Evolutionary conservation across 1,140 invertebrate genomes (phyloP), one percentile per base, ranked within the genome.

Genomic region (Dysdera silvatica): DNA sequence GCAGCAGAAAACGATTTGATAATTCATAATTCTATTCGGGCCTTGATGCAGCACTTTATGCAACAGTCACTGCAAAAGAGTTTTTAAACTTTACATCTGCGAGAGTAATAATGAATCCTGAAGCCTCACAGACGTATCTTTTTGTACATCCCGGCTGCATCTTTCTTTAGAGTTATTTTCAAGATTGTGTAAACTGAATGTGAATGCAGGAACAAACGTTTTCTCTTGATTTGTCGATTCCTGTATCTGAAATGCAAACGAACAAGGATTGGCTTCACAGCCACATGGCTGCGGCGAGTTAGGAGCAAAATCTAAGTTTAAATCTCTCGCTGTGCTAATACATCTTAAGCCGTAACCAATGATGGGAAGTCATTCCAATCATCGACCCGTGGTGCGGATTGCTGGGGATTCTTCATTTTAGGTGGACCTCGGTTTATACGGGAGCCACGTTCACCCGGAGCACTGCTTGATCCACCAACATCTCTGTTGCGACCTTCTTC

Each of bases 331-430:
- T 63, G 61, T n/a, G n/a, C n/a, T n/a, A n/a, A n/a, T n/a, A n/a
- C n/a, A 53, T 55, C 18, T 67, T 65, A 71, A 56, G 67, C 68
- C 23, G 71, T 65, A 75, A 87, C 86, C 74, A 94, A 81, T 71
- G 89, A 91, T 66, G 93, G 93, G 79, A 96, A 95, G 79, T 94
- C 91, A 73, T 88, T 86, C 80, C 91, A 91, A 79, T 96, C 91
- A 75, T 95, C 90, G 52, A 96, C 89, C 76, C 92, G 93, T 23
- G 93, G 93, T 72, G 91, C 91, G 66, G 84, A 78, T 67, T 83
- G 82, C 69, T 80, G 68, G 16, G 67, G 43, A 56, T 67, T 26
- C 56, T 58, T 29, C 54, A 66, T 33, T 66, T 58, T 29, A 62
- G 52, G 23, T 23, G 20, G 41, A 29, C 61, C 14, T 31, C 64